Conservation (phyloP, 1,140 invertebrate genomes). For the Arion vulgaris region DNA sequence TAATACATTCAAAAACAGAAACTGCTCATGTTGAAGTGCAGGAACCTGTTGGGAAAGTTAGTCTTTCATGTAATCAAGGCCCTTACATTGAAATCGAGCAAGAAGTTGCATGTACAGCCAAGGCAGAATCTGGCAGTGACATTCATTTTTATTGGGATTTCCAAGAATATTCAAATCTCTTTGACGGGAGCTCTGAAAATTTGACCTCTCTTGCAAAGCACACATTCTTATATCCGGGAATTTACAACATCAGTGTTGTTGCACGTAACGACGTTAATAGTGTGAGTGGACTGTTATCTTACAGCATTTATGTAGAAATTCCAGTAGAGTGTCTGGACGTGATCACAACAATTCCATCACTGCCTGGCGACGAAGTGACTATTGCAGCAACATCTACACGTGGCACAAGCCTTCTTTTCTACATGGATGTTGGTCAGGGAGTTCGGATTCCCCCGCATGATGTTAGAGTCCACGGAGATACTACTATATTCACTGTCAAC, state of each 20-base stretch:
- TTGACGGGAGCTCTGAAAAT: not conserved
- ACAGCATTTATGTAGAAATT: slow-evolving; percentile 7
- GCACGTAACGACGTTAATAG: slow-evolving; percentile 9
- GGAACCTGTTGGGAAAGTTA: slow-evolving; percentile 5
- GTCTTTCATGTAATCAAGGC: not conserved
- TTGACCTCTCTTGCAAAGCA: not conserved
- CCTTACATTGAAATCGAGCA: slow-evolving; percentile 27
- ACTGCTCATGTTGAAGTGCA: not conserved
- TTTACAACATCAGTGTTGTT: slow-evolving; percentile 21
- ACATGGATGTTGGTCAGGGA: not conserved
- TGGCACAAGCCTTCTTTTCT: slow-evolving; percentile 9
- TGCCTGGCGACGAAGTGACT: slow-evolving; percentile 1
- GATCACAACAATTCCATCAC: not conserved
- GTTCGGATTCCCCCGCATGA: not conserved
- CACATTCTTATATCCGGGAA: not conserved
- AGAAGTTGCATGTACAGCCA: slow-evolving; percentile 13
- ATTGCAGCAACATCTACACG: slow-evolving; percentile 3
- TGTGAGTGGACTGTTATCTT: not conserved
- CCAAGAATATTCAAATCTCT: not conserved
- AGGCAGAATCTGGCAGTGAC: slow-evolving; percentile 2
- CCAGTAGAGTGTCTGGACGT: slow-evolving; percentile 25
- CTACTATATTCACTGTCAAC: not conserved
- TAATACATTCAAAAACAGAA: not conserved
- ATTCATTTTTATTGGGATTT: slow-evolving; percentile 28
- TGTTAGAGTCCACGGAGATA: not conserved